Percentiles rank a stretch among this genome's conserved stretches.
Evolutionary conservation across 1,140 invertebrate species (phyloP).

Genomic region (Philotrypesis tridentata): DNA sequence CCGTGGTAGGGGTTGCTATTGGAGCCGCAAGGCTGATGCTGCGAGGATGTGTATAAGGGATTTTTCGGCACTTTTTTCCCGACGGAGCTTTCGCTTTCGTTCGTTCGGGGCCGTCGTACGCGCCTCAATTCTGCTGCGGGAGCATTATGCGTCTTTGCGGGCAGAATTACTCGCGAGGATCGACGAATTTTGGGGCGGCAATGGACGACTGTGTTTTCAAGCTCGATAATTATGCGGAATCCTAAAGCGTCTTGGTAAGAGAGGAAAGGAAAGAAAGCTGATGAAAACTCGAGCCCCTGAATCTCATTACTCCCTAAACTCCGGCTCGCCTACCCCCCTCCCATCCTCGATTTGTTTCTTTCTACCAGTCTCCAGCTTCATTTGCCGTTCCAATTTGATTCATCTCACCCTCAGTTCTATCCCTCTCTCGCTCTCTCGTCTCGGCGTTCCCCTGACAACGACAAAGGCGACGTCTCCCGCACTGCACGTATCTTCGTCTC

Average conservation of each 20-base stretch:
- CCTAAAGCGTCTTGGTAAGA: too few relatives aligned
- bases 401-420: slow-evolving; percentile 10
- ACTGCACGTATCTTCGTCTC: background rate
- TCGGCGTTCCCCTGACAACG: slow-evolving; percentile 37
- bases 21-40: background rate
- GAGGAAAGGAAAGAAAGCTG: background rate
- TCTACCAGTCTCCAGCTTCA: background rate
- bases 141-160: too few relatives aligned
- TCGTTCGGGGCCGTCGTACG: too few relatives aligned
- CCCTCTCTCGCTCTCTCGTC: background rate
- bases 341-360: background rate
- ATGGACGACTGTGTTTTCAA: too few relatives aligned
- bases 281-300: background rate
- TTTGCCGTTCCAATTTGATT: slow-evolving; percentile 20
- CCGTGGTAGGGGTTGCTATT: too few relatives aligned
- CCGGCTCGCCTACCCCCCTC: background rate
- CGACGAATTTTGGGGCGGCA: too few relatives aligned
- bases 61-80: background rate
- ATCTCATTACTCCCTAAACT: background rate
- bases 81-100: background rate
- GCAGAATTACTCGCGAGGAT: too few relatives aligned
- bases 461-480: background rate
- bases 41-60: background rate
- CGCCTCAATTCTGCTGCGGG: too few relatives aligned
- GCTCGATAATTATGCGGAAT: too few relatives aligned